Percentiles rank a stretch among this genome's conserved stretches.
phyloP scores from a whole-genome alignment of 2,113 vertebrate genomes.

The Eretmochelys imbricata region DNA sequence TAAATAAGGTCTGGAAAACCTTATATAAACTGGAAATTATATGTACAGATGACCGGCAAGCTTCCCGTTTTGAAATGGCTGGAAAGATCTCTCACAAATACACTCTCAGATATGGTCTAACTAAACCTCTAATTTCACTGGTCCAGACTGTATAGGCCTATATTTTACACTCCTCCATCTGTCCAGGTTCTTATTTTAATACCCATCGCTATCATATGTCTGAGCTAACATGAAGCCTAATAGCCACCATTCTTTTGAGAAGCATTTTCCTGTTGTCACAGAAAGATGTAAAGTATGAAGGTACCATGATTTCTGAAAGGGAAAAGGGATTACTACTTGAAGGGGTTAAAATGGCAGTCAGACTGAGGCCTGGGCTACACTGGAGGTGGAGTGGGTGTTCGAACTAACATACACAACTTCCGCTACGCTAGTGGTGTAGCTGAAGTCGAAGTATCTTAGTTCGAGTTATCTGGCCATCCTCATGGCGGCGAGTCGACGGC shows the following conservation, averaged over 20 bases:
- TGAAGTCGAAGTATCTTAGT: too few relatives aligned
- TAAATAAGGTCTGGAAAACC: background rate
- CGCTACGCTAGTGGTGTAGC: too few relatives aligned
- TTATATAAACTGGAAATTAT: background rate
- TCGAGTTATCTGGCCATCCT: too few relatives aligned
- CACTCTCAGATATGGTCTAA: background rate
- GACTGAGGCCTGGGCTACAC: background rate
- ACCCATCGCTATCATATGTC: background rate
- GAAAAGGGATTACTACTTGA: background rate
- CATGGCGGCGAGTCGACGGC: too few relatives aligned
- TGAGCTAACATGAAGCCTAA: background rate
- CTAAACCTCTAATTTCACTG: background rate
- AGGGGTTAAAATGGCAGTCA: background rate
- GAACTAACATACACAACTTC: too few relatives aligned
- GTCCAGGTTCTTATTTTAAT: background rate
- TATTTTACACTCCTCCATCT: background rate
- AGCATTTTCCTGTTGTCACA: background rate
- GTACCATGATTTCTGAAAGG: background rate
- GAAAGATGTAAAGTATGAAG: background rate
- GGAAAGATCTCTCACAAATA: background rate
- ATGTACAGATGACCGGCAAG: background rate
- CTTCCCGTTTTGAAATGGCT: background rate
- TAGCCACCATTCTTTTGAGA: background rate
- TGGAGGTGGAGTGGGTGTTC: too few relatives aligned
- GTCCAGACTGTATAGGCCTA: background rate